Base-by-base conservation (phyloP, 2,113 vertebrate genomes). In the Falco punctatus region DNA sequence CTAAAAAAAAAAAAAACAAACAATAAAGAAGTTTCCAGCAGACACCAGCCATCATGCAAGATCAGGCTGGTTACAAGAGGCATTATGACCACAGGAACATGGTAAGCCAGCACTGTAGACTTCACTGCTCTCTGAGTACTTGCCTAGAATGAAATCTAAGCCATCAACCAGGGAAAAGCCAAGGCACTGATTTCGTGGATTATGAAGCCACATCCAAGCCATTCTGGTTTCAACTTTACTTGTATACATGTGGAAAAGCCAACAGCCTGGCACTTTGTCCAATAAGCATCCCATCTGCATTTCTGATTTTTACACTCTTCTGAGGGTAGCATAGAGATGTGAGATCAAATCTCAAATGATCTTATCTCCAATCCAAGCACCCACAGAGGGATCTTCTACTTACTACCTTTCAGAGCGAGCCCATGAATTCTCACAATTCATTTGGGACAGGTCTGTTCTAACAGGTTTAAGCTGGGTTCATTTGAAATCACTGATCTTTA, bases 371-470 rank as follows among this genome's bases (percentile, higher is more conserved):
- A 59, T 42, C 49, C 46, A 61, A 93, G 90, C 87, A 85, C 54
- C 77, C 91, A 48, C 90, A 95, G 73, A 48, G 59, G 54, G 73
- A 91, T 81, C 67, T 86, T 84, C 91, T n/a, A 33, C 54, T 81
- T 32, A 22, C 9, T 46, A 75, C 67, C 87, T 92, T 88, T 81
- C 94, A 90, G 59, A 92, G 67, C 22, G 77, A 94, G 91, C 91
- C 96, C 86, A 83, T 96, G 95, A 88, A 82, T 82, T 94, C 81
- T 90, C 61, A 42, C 61, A 58, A 77, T 83, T 87, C 87, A 82
- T 64, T 58, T 59, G 86, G 92, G 87, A 88, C 87, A 58, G 54
- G 81, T 65, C 96, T 79, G 80, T 71, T 96, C 91, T 80, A 73
- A 44, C 35, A 40, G 35, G 71, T 40, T 52, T 81, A 79, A 97